Evolutionary conservation across 2,888 invertebrate genomes (phyloP).

Genomic region (Crioceris asparagi): DNA sequence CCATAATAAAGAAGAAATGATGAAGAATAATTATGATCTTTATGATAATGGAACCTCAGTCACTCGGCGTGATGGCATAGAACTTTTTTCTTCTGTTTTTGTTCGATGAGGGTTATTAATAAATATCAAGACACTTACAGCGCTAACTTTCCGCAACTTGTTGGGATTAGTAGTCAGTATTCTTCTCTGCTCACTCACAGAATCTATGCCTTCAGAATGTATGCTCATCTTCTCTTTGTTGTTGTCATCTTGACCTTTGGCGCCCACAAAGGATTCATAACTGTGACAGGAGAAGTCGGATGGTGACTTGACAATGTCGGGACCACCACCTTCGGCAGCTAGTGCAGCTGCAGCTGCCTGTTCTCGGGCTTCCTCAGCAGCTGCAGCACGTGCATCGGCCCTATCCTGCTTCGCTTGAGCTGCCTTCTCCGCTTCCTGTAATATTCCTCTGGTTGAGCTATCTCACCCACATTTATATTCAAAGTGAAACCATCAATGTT

Average conservation of each 20-base stretch:
- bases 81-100: slow-evolving; percentile 23
- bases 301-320: slow-evolving; percentile 74
- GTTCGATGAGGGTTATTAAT: too few relatives aligned
- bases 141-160: slow-evolving; percentile 85
- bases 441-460: not conserved
- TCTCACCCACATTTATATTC: not conserved
- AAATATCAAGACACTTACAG: slow-evolving; percentile 59
- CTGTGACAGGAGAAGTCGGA: slow-evolving; percentile 87
- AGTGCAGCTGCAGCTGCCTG: slow-evolving; percentile 47
- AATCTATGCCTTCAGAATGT: slow-evolving; percentile 73
- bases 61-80: slow-evolving; percentile 16
- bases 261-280: slow-evolving; percentile 84
- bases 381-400: slow-evolving; percentile 44
- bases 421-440: slow-evolving; percentile 77
- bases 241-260: slow-evolving; percentile 79
- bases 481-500: not conserved
- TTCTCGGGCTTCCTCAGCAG: slow-evolving; percentile 43
- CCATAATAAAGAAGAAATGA: too few relatives aligned
- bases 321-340: slow-evolving; percentile 55
- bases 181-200: slow-evolving; percentile 73
- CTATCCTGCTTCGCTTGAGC: slow-evolving; percentile 59
- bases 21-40: too few relatives aligned
- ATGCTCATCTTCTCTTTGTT: slow-evolving; percentile 87
- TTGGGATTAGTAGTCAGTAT: slow-evolving; percentile 45
- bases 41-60: too few relatives aligned